Evolutionary conservation across 1,140 invertebrate genomes (phyloP).

Genomic region (Zaprionus africanus): DNA sequence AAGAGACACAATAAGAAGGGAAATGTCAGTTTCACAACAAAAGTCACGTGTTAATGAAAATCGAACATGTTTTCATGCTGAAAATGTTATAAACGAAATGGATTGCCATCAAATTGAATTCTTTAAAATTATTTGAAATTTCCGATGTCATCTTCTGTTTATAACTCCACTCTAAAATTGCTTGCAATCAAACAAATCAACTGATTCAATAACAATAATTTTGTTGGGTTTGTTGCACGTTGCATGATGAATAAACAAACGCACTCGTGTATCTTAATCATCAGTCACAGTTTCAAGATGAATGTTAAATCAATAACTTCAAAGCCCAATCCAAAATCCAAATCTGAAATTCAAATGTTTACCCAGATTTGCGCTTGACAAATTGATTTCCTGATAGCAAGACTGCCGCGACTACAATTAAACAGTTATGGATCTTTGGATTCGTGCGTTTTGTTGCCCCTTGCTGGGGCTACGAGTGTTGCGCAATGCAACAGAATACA

Average conservation of each 20-base stretch:
- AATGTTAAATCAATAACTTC: conserved; percentile 3
- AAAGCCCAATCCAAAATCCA: conserved; percentile 21
- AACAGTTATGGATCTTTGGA: conserved; percentile 52
- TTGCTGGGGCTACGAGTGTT: conserved; percentile 40
- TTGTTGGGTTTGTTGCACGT: conserved; percentile 41
- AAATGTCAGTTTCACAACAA: conserved; percentile 33
- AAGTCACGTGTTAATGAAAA: conserved; percentile 48
- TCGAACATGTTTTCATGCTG: conserved; percentile 34
- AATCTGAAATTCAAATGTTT: conserved; percentile 12
- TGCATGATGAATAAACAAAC: conserved; percentile 7
- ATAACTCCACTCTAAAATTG: conserved; percentile 29
- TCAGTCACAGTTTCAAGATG: conserved; percentile 29
- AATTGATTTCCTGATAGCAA: conserved; percentile 39
- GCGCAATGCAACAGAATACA: conserved; percentile 79
- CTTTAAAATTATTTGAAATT: background rate
- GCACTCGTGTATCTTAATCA: conserved; percentile 13
- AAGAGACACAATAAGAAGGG: conserved; percentile 6
- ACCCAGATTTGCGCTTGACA: conserved; percentile 14
- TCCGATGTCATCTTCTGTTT: background rate
- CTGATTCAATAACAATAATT: conserved; percentile 8
- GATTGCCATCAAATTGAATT: conserved; percentile 10
- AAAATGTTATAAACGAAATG: background rate
- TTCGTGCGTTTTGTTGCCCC: conserved; percentile 23
- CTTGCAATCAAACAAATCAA: conserved; percentile 29
- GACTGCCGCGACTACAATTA: conserved; percentile 18